phyloP scores from a whole-genome alignment of 2,888 invertebrate species.

The Gymnocheta viridis region DNA sequence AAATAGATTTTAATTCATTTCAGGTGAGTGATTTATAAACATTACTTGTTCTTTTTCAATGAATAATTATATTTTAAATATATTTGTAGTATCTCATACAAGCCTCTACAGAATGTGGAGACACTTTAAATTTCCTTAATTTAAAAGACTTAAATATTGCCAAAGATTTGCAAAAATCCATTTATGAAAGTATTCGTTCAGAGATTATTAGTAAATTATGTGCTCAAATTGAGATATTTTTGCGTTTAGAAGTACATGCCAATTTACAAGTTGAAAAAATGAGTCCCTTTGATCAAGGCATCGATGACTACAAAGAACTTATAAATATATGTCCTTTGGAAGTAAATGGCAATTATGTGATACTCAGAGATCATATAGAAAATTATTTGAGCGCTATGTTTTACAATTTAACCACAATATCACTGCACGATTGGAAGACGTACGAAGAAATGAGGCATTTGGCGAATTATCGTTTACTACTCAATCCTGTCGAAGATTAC shows the following conservation, averaged over 20 bases:
- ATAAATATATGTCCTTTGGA: constrained; percentile 84
- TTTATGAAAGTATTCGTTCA: constrained; percentile 82
- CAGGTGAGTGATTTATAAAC: constrained; percentile 72
- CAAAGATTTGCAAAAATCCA: constrained; percentile 75
- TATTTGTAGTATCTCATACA: constrained; percentile 82
- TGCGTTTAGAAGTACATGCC: constrained; percentile 95
- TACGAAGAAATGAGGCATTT: constrained; percentile 98
- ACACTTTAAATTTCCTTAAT: constrained; percentile 69
- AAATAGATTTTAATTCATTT: constrained; percentile 84
- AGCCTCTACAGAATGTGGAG: constrained; percentile 82
- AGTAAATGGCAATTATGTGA: constrained; percentile 84
- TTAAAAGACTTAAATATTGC: constrained; percentile 74
- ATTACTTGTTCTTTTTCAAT: background rate
- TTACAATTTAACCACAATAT: constrained; percentile 98
- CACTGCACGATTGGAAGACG: constrained; percentile 98
- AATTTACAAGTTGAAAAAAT: constrained; percentile 90
- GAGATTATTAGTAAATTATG: constrained; percentile 88
- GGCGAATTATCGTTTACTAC: constrained; percentile 91
- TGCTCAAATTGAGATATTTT: constrained; percentile 94
- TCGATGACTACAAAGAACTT: constrained; percentile 85
- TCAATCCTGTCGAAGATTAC: constrained; percentile 94
- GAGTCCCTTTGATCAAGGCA: constrained; percentile 86
- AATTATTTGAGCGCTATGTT: constrained; percentile 96
- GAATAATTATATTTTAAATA: background rate
- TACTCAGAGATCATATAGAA: constrained; percentile 87